Percentiles rank a stretch among this genome's conserved stretches.
Evolutionary conservation across 2,888 invertebrate species (phyloP).

Genomic region (Limnephilus lunatus): DNA sequence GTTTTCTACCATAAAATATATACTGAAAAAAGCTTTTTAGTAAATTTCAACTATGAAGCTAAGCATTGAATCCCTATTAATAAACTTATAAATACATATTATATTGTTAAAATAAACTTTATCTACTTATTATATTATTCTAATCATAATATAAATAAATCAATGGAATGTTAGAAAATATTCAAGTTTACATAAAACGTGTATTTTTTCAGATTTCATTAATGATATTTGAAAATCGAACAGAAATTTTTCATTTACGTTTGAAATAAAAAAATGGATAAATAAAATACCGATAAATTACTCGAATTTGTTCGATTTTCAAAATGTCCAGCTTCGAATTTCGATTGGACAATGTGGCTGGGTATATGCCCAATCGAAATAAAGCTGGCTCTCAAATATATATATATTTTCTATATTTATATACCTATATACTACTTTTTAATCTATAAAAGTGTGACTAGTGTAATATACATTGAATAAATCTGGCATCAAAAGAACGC

Average conservation of each 20-base stretch:
- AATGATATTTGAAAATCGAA: slow-evolving; percentile 49
- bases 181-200: slow-evolving; percentile 30
- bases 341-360: slow-evolving; percentile 86
- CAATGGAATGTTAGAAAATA: slow-evolving; percentile 29
- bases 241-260: slow-evolving; percentile 34
- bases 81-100: slow-evolving; percentile 42
- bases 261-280: slow-evolving; percentile 34
- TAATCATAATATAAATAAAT: slow-evolving; percentile 24
- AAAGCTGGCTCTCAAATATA: slow-evolving; percentile 71
- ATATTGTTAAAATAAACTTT: slow-evolving; percentile 27
- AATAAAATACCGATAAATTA: slow-evolving; percentile 16
- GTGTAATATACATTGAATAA: slow-evolving; percentile 33
- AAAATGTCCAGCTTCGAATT: slow-evolving; percentile 69
- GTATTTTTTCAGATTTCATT: slow-evolving; percentile 31
- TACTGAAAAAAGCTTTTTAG: neutral
- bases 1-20: neutral
- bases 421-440: neutral
- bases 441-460: slow-evolving; percentile 35
- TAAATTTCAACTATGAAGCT: slow-evolving; percentile 3
- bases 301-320: slow-evolving; percentile 51
- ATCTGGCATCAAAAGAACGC: neutral
- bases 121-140: slow-evolving; percentile 22
- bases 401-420: neutral
- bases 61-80: slow-evolving; percentile 4
- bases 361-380: slow-evolving; percentile 84